Evolutionary conservation across 2,888 invertebrate genomes (phyloP), one percentile per base, ranked within the genome.

Genomic region (Tipula helvola): DNA sequence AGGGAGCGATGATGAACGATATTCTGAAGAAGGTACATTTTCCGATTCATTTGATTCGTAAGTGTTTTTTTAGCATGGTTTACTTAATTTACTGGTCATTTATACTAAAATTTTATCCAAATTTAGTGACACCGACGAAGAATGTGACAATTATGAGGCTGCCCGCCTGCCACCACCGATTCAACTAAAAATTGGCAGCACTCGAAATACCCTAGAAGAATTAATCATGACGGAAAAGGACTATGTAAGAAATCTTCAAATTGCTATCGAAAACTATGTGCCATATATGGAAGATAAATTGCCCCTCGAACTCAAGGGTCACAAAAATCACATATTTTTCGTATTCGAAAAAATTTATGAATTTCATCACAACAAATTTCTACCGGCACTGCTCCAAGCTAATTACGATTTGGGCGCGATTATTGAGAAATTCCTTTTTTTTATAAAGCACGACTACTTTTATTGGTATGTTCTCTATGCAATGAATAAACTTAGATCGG

Each of bases 261-360:
- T 88, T n/a, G 91, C 91, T 36, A 89, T 91, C 3, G 88, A 89
- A 44, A 91, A 91, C 88, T 91, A 91, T 88, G 90, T 90, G 52
- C 89, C 90, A 28, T 90, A 91, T 87, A 91, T 91, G 87, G 88
- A 89, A 42, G 89, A 90, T 42, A 89, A 89, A 86, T 87, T 91
- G n/a, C 92, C 91, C 0, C 47, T 89, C 52, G 90, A 90, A 0
- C 87, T 92, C 44, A 89, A 90, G 2, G 91, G 91, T 52, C 91
- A 92, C 87, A 91, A 91, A 87, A 91, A 90, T 87, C 90, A 90
- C 71, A 95, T 98, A 89, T 97, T 98, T 91, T 97, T 97, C 16
- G 98, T 98, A 91, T 95, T 98, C 86, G 97, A 98, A 91, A 96
- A 97, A 91, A 97, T 98, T 89, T 96, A 95, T 91, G 96, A 97